Conservation (phyloP, 2,797 vertebrate genomes). For the Mormyrops boulengeri region DNA sequence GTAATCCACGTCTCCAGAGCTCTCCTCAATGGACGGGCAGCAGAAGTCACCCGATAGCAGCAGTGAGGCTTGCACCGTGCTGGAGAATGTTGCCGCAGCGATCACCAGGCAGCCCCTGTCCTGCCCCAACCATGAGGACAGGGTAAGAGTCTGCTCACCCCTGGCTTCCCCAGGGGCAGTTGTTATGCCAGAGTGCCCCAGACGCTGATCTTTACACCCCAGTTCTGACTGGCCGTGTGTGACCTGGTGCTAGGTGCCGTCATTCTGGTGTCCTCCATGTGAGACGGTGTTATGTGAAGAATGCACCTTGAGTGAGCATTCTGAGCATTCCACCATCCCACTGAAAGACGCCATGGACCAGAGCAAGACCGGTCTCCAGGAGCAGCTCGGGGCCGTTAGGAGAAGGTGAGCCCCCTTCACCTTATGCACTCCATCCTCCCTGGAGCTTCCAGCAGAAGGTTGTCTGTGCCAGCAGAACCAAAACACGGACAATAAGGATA, state of each 20-base stretch:
- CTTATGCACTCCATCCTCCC: not conserved
- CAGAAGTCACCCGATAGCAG: constrained; percentile 90
- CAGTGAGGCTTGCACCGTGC: constrained; percentile 88
- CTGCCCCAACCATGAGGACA: constrained; percentile 84
- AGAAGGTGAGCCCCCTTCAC: constrained; percentile 64
- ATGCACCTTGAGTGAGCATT: constrained; percentile 74
- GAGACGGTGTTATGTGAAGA: constrained; percentile 83
- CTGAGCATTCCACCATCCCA: constrained; percentile 73
- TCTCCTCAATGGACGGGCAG: constrained; percentile 84
- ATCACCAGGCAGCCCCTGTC: constrained; percentile 69
- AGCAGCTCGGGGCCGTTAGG: constrained; percentile 71
- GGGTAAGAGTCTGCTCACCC: constrained; percentile 58
- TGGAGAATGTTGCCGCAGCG: constrained; percentile 85
- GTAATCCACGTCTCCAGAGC: constrained; percentile 54
- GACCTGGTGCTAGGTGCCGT: constrained; percentile 64
- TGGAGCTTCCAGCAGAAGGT: not conserved
- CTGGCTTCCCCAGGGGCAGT: constrained; percentile 2
- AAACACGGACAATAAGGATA: not conserved
- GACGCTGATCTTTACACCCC: not conserved
- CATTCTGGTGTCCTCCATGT: constrained; percentile 80
- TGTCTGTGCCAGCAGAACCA: not conserved
- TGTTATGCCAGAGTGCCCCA: not conserved
- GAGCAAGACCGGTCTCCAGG: constrained; percentile 75
- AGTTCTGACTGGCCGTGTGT: not conserved
- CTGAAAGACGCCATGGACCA: constrained; percentile 79